Percentiles rank a stretch among this genome's conserved stretches.
Evolutionary conservation across 2,888 invertebrate species (phyloP).

Genomic region (Diloba caeruleocephala): DNA sequence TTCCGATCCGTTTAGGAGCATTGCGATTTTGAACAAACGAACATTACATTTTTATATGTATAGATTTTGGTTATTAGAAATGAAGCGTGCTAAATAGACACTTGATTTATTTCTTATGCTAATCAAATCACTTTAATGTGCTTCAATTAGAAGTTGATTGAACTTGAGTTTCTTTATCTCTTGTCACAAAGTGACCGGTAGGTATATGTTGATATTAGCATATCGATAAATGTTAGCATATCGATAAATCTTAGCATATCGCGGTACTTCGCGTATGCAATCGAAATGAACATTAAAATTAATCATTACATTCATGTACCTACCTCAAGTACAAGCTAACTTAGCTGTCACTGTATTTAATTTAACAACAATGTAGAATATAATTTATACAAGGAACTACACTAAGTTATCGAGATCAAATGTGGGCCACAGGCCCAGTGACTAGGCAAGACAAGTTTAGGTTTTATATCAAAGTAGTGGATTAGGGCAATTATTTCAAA

Average conservation of each 20-base stretch:
- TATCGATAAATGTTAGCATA: too few relatives aligned
- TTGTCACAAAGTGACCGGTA: too few relatives aligned
- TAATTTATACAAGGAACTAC: constrained; percentile 46
- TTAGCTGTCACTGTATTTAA: constrained; percentile 50
- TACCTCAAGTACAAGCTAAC: constrained; percentile 18
- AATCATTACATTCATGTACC: constrained; percentile 38
- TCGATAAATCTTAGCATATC: too few relatives aligned
- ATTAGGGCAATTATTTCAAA: constrained; percentile 16
- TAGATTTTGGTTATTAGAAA: too few relatives aligned
- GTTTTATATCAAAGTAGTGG: too few relatives aligned
- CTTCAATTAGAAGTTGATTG: constrained; percentile 29
- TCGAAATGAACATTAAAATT: constrained; percentile 32
- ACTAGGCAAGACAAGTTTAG: constrained; percentile 58
- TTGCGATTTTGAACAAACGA: too few relatives aligned
- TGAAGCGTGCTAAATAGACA: constrained; percentile 23
- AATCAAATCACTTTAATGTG: constrained; percentile 16
- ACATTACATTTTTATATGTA: too few relatives aligned
- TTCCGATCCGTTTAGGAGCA: too few relatives aligned
- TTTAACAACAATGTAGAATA: constrained; percentile 43
- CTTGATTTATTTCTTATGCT: constrained; percentile 33
- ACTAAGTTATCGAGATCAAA: constrained; percentile 56
- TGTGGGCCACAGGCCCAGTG: constrained; percentile 60
- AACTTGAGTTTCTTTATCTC: constrained; percentile 33
- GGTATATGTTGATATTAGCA: too few relatives aligned
- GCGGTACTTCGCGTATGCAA: too few relatives aligned